phyloP scores from a whole-genome alignment of 2,113 vertebrate species.

The Platichthys flesus region DNA sequence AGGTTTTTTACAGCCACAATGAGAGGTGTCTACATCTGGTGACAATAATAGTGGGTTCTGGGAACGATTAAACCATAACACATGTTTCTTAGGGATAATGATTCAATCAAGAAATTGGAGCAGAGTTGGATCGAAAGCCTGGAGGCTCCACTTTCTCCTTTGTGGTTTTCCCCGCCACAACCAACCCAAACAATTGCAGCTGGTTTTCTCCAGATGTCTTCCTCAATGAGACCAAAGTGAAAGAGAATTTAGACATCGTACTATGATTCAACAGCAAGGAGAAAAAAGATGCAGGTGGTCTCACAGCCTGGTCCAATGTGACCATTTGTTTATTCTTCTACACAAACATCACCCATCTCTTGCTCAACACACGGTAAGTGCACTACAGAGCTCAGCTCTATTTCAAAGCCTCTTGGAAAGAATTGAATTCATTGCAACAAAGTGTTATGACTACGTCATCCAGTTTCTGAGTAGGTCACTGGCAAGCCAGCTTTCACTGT shows the following conservation, averaged over 20 bases:
- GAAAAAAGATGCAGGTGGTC: slow-evolving; percentile 37
- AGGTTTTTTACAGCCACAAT: background rate
- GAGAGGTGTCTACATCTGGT: background rate
- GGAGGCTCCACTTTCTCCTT: slow-evolving; percentile 13
- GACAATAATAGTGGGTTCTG: background rate
- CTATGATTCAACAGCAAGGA: slow-evolving; percentile 25
- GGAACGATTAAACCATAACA: background rate
- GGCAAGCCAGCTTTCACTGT: slow-evolving; percentile 37
- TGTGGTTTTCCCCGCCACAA: slow-evolving; percentile 11
- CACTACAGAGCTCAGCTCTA: slow-evolving; percentile 64
- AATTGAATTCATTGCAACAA: slow-evolving; percentile 46
- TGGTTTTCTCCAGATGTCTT: slow-evolving; percentile 10
- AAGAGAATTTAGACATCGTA: slow-evolving; percentile 5
- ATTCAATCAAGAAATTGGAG: slow-evolving; percentile 10
- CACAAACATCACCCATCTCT: slow-evolving; percentile 43
- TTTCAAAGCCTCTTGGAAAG: slow-evolving; percentile 40
- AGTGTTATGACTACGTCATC: slow-evolving; percentile 51
- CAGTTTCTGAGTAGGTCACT: slow-evolving; percentile 19
- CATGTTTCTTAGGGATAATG: background rate
- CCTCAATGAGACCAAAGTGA: background rate
- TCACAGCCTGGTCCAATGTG: slow-evolving; percentile 54
- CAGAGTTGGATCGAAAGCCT: background rate
- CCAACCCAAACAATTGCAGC: slow-evolving; percentile 8
- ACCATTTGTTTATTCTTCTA: slow-evolving; percentile 61
- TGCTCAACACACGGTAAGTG: slow-evolving; percentile 31